Evolutionary conservation across 1,140 invertebrate genomes (phyloP), one percentile per base, ranked within the genome.

Genomic region (Cherax quadricarinatus): DNA sequence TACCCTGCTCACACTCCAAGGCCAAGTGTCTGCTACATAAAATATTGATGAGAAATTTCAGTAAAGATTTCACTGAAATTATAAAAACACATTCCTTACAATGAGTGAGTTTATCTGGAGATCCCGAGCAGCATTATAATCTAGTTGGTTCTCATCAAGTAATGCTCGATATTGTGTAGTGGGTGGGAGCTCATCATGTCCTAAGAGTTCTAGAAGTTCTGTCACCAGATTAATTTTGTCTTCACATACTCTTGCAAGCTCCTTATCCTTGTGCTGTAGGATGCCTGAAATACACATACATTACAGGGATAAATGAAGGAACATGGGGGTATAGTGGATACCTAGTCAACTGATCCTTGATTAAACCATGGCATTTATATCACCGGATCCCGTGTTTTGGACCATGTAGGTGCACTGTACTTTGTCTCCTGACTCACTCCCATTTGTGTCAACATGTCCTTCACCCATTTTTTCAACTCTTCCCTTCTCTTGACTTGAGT

Each of bases 161-260:
- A 95, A 73, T 10, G 92, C 85, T 60, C 93, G 78, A 66, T 93
- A 93, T 84, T 94, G 91, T 0, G 93, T 85, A 41, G 91, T 73
- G 3, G 85, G 91, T n/a, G 89, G 88, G 21, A 88, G 24, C n/a
- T 88, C 80, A 16, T 80, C 91, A 21, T 91, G 85, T 1, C 93
- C 93, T 41, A 94, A 80, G 0, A 96, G 96, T 86, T 97, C 97
- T 66, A 98, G 95, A 85, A 98, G 96, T 94, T 97, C 97, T 94
- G 97, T 95, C 94, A 98, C 97, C 70, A 98, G 94, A 88, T 96
- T 96, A 95, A 98, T 97, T 95, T 98, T 99, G 94, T 98, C 98
- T 95, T 99, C 98, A 48, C 98, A 96, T 49, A 98, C 95, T 51
- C 97, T 95, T 9, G 98, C 98, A 94, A 98, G 97, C 94, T 98